A percentile compares a stretch with the other conserved stretches of the same genome.
Conservation (phyloP, 2,113 vertebrate genomes). For the Scophthalmus maximus region DNA sequence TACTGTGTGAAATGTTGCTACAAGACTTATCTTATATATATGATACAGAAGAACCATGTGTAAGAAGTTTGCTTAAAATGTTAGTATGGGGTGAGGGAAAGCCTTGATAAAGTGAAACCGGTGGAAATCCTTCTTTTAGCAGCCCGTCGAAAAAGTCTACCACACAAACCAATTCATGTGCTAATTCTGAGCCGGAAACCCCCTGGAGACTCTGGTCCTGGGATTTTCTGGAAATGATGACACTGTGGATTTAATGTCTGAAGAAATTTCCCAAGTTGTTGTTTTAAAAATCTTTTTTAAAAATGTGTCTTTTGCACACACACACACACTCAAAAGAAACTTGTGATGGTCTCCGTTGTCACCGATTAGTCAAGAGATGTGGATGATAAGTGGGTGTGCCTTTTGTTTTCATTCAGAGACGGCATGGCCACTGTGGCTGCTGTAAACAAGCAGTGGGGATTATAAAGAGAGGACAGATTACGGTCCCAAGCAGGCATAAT, state of each 20-base stretch:
- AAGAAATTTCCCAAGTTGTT: conserved; percentile 2
- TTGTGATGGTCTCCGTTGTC: neutral
- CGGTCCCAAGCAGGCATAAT: too few species aligned
- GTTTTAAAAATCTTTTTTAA: conserved; percentile 2
- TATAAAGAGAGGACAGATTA: neutral
- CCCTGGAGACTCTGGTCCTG: conserved; percentile 48
- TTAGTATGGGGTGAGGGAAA: neutral
- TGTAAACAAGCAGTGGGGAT: conserved; percentile 12
- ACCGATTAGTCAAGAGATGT: neutral
- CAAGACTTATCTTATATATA: too few species aligned
- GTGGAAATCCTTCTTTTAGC: conserved; percentile 45
- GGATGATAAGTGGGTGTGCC: conserved; percentile 4
- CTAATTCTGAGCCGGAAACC: conserved; percentile 69
- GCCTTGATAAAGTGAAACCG: conserved; percentile 11
- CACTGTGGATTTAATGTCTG: conserved; percentile 44
- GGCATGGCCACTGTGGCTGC: conserved; percentile 1
- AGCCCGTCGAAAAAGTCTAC: conserved; percentile 47
- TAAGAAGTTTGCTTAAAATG: neutral
- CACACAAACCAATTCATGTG: conserved; percentile 70
- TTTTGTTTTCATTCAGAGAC: conserved; percentile 32
- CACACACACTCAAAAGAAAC: too few species aligned
- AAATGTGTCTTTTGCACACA: neutral
- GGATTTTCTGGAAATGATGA: conserved; percentile 58
- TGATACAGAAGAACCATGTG: neutral
- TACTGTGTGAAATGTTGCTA: neutral